Percentiles rank a stretch among this genome's conserved stretches.
Conservation (phyloP, 2,113 vertebrate genomes). For the Illadopsis cleaveri region DNA sequence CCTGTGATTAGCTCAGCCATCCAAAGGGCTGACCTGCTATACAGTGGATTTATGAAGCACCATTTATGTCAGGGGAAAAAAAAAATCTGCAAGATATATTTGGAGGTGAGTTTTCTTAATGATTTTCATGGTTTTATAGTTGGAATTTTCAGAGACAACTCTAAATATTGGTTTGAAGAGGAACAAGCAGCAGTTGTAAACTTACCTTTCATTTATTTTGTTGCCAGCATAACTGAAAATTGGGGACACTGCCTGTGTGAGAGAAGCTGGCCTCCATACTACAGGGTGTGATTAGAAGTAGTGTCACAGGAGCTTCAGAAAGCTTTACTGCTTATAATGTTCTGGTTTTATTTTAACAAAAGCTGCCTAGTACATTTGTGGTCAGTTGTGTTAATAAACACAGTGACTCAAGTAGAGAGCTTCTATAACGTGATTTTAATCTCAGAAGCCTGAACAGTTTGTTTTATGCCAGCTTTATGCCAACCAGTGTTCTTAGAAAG, state of each 20-base stretch:
- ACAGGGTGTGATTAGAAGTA: neutral
- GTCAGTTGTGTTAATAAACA: conserved; percentile 26
- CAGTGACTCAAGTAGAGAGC: neutral
- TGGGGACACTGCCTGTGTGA: neutral
- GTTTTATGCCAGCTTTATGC: neutral
- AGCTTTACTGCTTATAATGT: neutral
- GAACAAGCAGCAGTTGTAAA: neutral
- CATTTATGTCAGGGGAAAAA: neutral
- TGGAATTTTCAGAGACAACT: neutral
- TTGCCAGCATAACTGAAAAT: neutral
- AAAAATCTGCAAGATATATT: neutral
- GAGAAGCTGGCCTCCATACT: neutral
- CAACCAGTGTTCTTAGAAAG: conserved; percentile 22
- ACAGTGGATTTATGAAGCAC: neutral
- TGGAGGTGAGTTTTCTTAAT: neutral
- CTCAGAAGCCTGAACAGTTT: neutral
- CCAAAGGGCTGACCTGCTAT: neutral
- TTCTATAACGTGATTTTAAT: neutral
- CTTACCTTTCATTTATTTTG: neutral
- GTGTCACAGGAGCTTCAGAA: neutral
- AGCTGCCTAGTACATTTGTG: neutral
- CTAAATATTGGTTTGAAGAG: neutral
- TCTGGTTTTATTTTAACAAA: neutral
- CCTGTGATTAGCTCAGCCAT: neutral
- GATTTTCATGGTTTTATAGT: neutral